These are phyloP conservation scores for Hydrotaea cyrtoneurina DNA, from an alignment of 2,888 invertebrate genomes.

Conservation along the genomic window DNA sequence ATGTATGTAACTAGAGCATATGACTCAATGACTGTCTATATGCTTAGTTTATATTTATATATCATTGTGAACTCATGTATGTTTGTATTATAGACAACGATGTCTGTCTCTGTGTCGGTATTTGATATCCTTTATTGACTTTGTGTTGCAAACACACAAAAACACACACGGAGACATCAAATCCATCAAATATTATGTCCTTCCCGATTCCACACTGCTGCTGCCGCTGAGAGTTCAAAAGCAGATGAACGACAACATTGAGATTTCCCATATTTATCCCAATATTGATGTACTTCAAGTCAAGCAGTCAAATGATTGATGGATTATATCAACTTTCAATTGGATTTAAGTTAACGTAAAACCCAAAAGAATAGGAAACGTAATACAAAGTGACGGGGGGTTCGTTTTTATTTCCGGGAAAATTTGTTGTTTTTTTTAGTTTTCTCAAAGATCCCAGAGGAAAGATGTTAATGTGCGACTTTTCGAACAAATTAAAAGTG, in stretches of 20 bases:
- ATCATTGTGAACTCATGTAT: conserved; percentile 23
- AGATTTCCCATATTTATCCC: conserved; percentile 3
- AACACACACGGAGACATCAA: neutral
- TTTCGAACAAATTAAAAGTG: no score
- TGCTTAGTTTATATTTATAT: neutral
- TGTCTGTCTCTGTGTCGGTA: neutral
- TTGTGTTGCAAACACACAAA: neutral
- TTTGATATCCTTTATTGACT: conserved; percentile 3
- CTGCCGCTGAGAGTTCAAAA: neutral
- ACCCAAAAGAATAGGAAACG: neutral
- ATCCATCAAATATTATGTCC: neutral
- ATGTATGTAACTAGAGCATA: neutral
- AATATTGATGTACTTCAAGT: conserved; percentile 1
- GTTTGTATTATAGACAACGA: neutral
- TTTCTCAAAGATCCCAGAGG: no score
- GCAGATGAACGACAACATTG: neutral
- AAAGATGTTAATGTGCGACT: no score
- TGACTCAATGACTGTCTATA: neutral
- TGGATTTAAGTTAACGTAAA: neutral
- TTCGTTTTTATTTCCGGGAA: no score
- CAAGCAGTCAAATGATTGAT: conserved; percentile 15
- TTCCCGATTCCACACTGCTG: neutral
- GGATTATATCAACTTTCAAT: neutral
- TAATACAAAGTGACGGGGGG: no score
- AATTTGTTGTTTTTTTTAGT: no score